phyloP scores from a whole-genome alignment of 2,113 vertebrate species.

The Pangasianodon gigas region DNA sequence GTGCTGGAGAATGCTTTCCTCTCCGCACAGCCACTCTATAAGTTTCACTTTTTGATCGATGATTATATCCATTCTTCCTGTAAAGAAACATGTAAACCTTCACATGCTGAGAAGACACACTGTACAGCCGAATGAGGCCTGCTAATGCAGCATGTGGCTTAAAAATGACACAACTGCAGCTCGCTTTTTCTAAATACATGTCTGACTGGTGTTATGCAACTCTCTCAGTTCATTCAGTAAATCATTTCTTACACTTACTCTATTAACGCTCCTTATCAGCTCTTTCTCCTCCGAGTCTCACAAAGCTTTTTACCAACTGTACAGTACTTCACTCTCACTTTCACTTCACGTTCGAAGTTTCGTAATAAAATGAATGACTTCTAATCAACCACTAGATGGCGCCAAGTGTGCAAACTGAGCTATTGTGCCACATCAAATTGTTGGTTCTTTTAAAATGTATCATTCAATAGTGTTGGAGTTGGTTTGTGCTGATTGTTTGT shows the following conservation, averaged over 20 bases:
- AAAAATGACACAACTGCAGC: background rate
- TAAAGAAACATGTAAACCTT: background rate
- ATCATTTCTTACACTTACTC: background rate
- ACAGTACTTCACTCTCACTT: too few relatives aligned
- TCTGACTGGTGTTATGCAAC: background rate
- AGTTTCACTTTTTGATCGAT: conserved; percentile 33
- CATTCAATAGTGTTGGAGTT: too few relatives aligned
- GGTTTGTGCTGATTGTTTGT: too few relatives aligned
- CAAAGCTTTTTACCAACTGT: background rate
- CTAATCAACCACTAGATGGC: background rate
- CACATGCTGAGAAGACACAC: background rate
- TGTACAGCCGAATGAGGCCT: background rate
- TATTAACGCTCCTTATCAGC: background rate
- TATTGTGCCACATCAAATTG: background rate
- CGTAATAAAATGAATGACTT: background rate
- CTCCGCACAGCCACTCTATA: conserved; percentile 28
- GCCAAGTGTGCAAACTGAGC: background rate
- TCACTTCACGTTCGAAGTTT: background rate
- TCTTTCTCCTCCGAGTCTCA: background rate
- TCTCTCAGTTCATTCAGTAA: background rate
- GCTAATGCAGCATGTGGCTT: background rate
- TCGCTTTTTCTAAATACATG: background rate
- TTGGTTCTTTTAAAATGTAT: background rate
- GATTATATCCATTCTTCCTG: conserved; percentile 15
- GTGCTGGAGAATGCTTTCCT: conserved; percentile 34